phyloP scores from a whole-genome alignment of 1,140 invertebrate genomes.

The Drosophila subobscura region DNA sequence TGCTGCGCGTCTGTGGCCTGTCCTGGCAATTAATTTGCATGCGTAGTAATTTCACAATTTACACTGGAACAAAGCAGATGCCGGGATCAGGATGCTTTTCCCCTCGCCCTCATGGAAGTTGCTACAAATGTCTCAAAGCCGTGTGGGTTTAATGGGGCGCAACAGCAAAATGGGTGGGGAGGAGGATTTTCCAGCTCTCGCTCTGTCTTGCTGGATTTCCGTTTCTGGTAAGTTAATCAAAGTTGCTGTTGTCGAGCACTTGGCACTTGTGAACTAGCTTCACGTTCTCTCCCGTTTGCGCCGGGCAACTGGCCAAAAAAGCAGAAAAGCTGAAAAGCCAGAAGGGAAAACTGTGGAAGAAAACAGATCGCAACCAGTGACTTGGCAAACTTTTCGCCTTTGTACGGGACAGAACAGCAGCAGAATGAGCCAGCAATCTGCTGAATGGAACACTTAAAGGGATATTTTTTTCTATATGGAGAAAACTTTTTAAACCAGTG shows the following conservation, averaged over 20 bases:
- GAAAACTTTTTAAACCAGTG: too few relatives aligned
- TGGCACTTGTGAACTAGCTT: slow-evolving; percentile 15
- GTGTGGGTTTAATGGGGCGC: slow-evolving; percentile 42
- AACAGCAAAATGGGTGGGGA: slow-evolving; percentile 30
- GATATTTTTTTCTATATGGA: too few relatives aligned
- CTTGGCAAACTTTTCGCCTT: slow-evolving; percentile 14
- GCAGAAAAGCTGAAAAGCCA: slow-evolving; percentile 19
- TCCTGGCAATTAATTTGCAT: slow-evolving; percentile 71
- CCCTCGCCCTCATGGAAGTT: slow-evolving; percentile 2
- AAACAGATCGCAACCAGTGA: slow-evolving; percentile 35
- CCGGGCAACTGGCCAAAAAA: slow-evolving; percentile 8
- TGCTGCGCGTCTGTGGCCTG: slow-evolving; percentile 18
- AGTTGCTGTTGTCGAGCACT: slow-evolving; percentile 27
- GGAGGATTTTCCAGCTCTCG: slow-evolving; percentile 36
- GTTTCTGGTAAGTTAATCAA: slow-evolving; percentile 44
- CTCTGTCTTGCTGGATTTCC: not conserved
- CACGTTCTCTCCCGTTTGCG: not conserved
- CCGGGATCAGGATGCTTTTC: not conserved
- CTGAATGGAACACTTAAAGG: not conserved
- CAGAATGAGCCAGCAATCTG: not conserved
- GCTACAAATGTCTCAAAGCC: slow-evolving; percentile 5
- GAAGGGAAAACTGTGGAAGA: slow-evolving; percentile 9
- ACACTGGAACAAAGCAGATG: slow-evolving; percentile 21
- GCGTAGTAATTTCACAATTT: slow-evolving; percentile 53
- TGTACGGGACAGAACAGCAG: not conserved